Evolutionary conservation across 2,888 invertebrate species (phyloP).

Genomic region (Quadroppia sp.): DNA sequence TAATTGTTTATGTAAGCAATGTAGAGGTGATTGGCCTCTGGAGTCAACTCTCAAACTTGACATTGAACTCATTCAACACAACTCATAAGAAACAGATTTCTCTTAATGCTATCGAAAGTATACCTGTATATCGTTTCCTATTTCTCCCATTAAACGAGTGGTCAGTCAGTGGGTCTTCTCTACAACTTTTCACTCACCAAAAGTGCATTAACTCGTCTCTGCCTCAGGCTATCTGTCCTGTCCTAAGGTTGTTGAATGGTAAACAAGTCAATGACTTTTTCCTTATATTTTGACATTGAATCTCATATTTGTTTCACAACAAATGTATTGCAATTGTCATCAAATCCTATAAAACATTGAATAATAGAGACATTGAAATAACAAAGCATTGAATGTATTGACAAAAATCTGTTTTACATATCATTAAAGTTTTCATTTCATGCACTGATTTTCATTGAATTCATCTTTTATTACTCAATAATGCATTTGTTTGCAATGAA

Average conservation of each 20-base stretch:
- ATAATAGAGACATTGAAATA: neutral
- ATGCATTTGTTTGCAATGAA: neutral
- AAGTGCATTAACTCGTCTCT: neutral
- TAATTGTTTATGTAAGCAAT: neutral
- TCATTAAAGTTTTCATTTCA: constrained; percentile 22
- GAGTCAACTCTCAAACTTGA: constrained; percentile 17
- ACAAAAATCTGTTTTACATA: neutral
- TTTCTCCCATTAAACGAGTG: neutral
- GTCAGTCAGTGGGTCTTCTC: constrained; percentile 4
- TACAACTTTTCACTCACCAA: neutral
- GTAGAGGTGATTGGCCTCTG: constrained; percentile 6
- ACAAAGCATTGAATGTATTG: neutral
- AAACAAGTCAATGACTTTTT: constrained; percentile 25
- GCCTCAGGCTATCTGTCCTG: neutral
- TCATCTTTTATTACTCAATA: neutral
- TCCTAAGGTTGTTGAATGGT: constrained; percentile 28
- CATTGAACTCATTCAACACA: constrained; percentile 24
- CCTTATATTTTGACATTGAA: neutral
- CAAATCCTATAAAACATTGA: neutral
- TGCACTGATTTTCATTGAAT: constrained; percentile 4
- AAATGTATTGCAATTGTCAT: no score
- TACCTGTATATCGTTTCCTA: neutral
- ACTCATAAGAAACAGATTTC: neutral
- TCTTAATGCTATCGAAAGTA: neutral
- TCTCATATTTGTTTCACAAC: neutral